Percentiles rank a stretch among this genome's conserved stretches.
Evolutionary conservation across 2,797 vertebrate genomes (phyloP).

Genomic region (Sebastes alutus): DNA sequence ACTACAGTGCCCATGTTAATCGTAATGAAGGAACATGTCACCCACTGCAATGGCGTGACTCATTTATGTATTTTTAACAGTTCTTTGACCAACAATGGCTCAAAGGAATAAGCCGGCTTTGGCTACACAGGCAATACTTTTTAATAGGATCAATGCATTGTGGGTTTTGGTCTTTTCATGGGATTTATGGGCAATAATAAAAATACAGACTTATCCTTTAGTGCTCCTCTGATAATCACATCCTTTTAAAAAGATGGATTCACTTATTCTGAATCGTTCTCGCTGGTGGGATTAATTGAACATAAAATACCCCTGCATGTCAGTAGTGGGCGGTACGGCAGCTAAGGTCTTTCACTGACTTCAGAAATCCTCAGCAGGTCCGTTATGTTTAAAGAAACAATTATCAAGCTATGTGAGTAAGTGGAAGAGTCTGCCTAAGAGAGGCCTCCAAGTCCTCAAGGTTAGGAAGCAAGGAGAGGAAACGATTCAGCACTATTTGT

Average conservation of each 20-base stretch:
- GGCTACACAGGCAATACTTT: neutral
- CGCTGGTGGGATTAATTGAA: neutral
- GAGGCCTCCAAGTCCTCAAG: neutral
- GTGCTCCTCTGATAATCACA: neutral
- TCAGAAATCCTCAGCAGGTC: neutral
- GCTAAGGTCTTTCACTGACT: neutral
- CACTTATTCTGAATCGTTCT: neutral
- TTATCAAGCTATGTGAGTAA: neutral
- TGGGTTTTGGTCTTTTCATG: neutral
- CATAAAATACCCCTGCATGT: neutral
- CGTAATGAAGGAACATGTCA: neutral
- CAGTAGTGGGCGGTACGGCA: neutral
- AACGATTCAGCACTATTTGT: slow-evolving; percentile 34
- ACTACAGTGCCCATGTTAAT: neutral
- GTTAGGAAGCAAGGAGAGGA: slow-evolving; percentile 22
- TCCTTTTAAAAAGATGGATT: neutral
- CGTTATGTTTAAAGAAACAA: neutral
- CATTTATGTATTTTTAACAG: neutral
- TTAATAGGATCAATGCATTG: neutral
- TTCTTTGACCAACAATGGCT: neutral
- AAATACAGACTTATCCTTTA: neutral
- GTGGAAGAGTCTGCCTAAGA: neutral
- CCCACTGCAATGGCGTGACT: neutral
- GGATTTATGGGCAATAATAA: neutral
- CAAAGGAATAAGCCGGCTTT: neutral